Base-by-base conservation (phyloP, 2,113 vertebrate genomes). In the Ardeotis arabs region DNA sequence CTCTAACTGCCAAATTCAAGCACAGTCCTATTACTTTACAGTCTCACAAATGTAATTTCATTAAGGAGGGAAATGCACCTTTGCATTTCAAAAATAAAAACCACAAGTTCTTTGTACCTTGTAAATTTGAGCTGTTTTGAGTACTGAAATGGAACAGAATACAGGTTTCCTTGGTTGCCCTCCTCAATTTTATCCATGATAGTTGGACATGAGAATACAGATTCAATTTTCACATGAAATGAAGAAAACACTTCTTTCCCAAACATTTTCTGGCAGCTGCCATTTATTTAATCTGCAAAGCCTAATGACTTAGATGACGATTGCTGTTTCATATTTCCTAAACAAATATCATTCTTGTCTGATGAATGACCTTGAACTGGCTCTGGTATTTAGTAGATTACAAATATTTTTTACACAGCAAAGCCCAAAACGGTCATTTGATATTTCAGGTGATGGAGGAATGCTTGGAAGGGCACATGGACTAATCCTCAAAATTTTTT, bases 251-350 rank as follows among this genome's bases (percentile, higher is more conserved):
- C 22, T 89, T 75, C 70, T 86, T 93, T 76, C 49, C 67, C 55
- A 77, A 86, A 63, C 31, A 75, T 95, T 93, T 56, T 6, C 66
- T 87, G 79, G 52, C 78, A 63, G 76, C 62, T 93, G 75, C 73
- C 33, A 16, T 96, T 96, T 96, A 87, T 92, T 96, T 95, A 97
- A 96, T 97, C 82, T 90, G 74, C 58, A 62, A 24, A 87, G 53
- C 60, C 89, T 97, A 96, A 95, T 96, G 97, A 90, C 80, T 95
- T 90, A 75, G 84, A 67, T 19, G 55, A 93, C 95, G 96, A 96
- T 95, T 93, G 84, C 68, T 93, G 33, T 73, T 79, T 59, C 53
- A n/a, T 69, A 12, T 35, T 53, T 84, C 73, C 70, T 89, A 73
- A 91, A 87, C 55, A 89, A 87, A 67, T 58, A 79, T 20, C 10